Evolutionary conservation across 2,113 vertebrate genomes (phyloP).

Genomic region (Terrapene triunguis): DNA sequence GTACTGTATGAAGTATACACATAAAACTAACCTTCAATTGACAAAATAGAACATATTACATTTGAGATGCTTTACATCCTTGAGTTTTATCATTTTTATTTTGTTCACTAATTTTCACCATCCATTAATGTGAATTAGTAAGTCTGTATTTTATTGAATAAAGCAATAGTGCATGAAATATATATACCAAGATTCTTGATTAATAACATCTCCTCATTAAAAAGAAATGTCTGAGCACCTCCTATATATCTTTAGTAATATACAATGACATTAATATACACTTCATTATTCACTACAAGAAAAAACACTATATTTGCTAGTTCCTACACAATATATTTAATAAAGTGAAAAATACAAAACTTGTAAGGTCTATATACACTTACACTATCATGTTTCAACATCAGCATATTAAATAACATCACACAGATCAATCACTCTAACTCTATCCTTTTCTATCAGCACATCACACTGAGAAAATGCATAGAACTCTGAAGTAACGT

Average conservation of each 20-base stretch:
- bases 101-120: background rate
- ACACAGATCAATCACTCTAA: background rate
- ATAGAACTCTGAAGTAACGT: background rate
- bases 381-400: background rate
- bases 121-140: background rate
- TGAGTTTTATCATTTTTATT: background rate
- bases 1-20: background rate
- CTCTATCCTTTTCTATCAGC: background rate
- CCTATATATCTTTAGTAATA: background rate
- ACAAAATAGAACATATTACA: background rate
- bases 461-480: background rate
- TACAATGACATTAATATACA: background rate
- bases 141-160: background rate
- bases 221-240: background rate
- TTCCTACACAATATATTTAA: background rate
- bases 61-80: background rate
- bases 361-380: background rate
- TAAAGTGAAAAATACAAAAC: background rate
- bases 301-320: background rate
- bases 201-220: background rate
- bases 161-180: background rate
- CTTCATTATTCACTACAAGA: background rate
- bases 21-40: background rate
- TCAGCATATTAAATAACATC: background rate
- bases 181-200: background rate